Evolutionary conservation across 2,797 vertebrate species (phyloP).

Genomic region (Petrocephalus sullivani): DNA sequence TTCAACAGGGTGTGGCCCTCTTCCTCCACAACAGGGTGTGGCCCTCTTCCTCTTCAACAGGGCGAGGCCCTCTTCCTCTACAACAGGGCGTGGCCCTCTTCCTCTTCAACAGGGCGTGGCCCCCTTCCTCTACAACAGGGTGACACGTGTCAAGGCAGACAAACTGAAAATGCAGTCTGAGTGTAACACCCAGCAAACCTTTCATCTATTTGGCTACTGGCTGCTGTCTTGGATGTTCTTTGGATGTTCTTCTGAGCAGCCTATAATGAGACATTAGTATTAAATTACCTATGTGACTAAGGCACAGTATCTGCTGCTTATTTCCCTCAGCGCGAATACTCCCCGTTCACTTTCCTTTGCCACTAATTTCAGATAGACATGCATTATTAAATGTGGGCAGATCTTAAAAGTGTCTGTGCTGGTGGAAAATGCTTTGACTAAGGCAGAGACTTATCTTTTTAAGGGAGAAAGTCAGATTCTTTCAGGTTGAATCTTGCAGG

Average conservation of each 20-base stretch:
- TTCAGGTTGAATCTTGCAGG: conserved; percentile 17
- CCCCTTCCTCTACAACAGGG: too few relatives aligned
- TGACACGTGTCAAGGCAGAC: not conserved
- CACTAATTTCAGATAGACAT: not conserved
- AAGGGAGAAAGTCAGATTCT: not conserved
- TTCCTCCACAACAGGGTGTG: too few relatives aligned
- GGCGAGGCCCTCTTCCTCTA: too few relatives aligned
- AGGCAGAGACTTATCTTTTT: not conserved
- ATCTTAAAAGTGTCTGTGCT: not conserved
- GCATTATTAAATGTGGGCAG: not conserved
- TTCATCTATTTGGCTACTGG: not conserved
- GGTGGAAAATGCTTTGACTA: not conserved
- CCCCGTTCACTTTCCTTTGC: not conserved
- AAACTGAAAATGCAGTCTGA: not conserved
- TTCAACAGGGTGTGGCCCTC: too few relatives aligned
- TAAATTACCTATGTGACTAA: not conserved
- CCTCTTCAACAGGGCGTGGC: too few relatives aligned
- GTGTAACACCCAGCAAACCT: not conserved
- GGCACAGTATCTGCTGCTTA: not conserved
- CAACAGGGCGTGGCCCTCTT: too few relatives aligned
- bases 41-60: too few relatives aligned
- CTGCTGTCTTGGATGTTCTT: not conserved
- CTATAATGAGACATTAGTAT: not conserved
- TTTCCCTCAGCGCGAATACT: not conserved
- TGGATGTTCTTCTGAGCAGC: not conserved